Percentiles rank a stretch among this genome's conserved stretches.
phyloP scores from a whole-genome alignment of 2,888 invertebrate genomes.

The Mythimna ferrago region DNA sequence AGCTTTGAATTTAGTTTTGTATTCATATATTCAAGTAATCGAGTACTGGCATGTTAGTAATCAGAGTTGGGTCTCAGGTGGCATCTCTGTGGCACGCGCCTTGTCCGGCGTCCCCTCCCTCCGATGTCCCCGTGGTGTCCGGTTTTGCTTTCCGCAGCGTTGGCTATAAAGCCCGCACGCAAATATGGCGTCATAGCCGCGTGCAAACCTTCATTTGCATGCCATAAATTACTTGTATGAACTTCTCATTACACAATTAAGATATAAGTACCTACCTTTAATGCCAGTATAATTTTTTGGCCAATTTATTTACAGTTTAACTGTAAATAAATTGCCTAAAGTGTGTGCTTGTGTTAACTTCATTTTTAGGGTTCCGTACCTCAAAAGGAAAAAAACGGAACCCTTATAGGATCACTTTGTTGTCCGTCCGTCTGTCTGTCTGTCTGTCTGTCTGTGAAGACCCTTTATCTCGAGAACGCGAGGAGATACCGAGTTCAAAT shows the following conservation, averaged over 20 bases:
- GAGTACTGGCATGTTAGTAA: not conserved
- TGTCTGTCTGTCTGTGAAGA: too few relatives aligned
- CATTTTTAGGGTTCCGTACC: too few relatives aligned
- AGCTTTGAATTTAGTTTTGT: not conserved
- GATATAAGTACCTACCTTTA: not conserved
- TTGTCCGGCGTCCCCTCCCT: not conserved
- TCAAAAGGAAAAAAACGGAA: too few relatives aligned
- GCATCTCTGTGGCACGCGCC: not conserved
- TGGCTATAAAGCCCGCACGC: not conserved
- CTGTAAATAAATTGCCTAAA: too few relatives aligned
- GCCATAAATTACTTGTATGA: not conserved
- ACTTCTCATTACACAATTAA: not conserved
- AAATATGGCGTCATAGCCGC: not conserved
- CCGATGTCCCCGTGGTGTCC: not conserved
- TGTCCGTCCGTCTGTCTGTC: too few relatives aligned
- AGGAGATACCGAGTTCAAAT: too few relatives aligned
- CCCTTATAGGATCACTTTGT: too few relatives aligned
- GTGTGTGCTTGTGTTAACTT: too few relatives aligned
- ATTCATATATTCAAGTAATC: not conserved
- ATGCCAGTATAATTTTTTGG: not conserved
- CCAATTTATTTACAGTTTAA: not conserved
- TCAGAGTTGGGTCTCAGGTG: not conserved
- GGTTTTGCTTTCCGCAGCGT: not conserved
- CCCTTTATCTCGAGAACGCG: too few relatives aligned
- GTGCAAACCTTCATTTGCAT: conserved; percentile 1